Percentiles rank a stretch among this genome's conserved stretches.
phyloP scores from a whole-genome alignment of 1,140 invertebrate genomes.

The Wiebesia pumilae region DNA sequence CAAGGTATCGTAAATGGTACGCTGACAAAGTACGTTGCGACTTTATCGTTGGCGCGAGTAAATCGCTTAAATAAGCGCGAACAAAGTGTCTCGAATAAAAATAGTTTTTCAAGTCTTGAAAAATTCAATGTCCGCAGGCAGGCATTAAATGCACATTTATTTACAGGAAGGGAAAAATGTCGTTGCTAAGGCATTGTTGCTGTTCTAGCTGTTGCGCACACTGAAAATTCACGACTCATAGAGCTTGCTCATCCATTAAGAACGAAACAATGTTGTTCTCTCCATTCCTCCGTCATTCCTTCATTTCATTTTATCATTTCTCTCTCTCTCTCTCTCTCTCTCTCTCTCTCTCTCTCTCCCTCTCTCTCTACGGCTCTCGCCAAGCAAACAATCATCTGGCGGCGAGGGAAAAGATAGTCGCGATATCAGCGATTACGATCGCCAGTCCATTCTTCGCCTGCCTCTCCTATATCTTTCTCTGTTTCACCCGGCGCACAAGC shows the following conservation, averaged over 20 bases:
- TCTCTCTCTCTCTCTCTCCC: not conserved
- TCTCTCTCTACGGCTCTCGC: not conserved
- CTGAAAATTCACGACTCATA: slow-evolving; percentile 41
- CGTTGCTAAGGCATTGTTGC: not conserved
- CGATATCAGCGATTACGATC: slow-evolving; percentile 40
- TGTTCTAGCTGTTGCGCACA: not conserved
- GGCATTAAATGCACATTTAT: not conserved
- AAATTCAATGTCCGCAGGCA: not conserved
- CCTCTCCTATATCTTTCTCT: not conserved
- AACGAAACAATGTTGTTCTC: slow-evolving; percentile 38
- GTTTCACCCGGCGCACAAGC: slow-evolving; percentile 4
- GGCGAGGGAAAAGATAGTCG: slow-evolving; percentile 11
- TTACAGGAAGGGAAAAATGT: not conserved
- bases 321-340: not conserved
- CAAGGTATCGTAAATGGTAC: not conserved
- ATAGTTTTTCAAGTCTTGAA: not conserved
- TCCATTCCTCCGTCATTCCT: not conserved
- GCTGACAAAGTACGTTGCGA: not conserved
- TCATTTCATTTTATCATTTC: not conserved
- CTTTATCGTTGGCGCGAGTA: not conserved
- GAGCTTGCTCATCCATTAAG: slow-evolving; percentile 24
- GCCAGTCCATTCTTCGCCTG: slow-evolving; percentile 11
- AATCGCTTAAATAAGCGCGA: not conserved
- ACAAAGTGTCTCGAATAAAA: not conserved
- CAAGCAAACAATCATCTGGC: not conserved